These are phyloP conservation scores for Thalpophila matura DNA, from an alignment of 2,888 invertebrate species.

Conservation along the genomic window DNA sequence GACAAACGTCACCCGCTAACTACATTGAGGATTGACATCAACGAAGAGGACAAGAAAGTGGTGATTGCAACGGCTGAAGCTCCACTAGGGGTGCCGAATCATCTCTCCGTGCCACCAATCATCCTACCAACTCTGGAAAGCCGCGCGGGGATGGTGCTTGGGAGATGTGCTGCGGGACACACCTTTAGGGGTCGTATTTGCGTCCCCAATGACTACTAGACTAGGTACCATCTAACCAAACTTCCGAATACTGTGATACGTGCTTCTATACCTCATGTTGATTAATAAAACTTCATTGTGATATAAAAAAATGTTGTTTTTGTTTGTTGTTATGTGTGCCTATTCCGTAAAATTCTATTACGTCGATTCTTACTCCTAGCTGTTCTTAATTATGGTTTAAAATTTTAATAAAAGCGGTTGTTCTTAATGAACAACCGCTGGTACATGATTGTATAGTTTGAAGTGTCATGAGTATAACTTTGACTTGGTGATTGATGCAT, in stretches of 20 bases:
- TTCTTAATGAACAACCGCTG: too few relatives aligned
- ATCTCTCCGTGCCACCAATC: not conserved
- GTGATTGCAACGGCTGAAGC: constrained; percentile 24
- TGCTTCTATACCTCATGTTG: constrained; percentile 23
- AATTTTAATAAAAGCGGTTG: too few relatives aligned
- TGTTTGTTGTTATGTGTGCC: not conserved
- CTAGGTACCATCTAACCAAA: not conserved
- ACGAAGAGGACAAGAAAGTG: constrained; percentile 39
- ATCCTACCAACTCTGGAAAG: constrained; percentile 42
- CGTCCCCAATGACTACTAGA: constrained; percentile 59
- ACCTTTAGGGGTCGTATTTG: constrained; percentile 62
- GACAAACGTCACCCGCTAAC: constrained; percentile 27
- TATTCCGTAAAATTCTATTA: not conserved
- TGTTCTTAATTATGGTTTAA: too few relatives aligned
- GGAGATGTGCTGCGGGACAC: constrained; percentile 65
- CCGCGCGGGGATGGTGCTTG: constrained; percentile 56
- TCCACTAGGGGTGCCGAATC: constrained; percentile 12
- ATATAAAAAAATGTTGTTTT: constrained; percentile 6
- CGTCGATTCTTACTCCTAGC: too few relatives aligned
- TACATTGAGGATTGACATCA: constrained; percentile 51
- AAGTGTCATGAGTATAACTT: too few relatives aligned
- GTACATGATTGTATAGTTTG: too few relatives aligned
- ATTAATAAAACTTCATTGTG: constrained; percentile 24
- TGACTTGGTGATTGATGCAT: too few relatives aligned
- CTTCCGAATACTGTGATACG: constrained; percentile 15